A percentile compares a stretch with the other conserved stretches of the same genome.
Conservation (phyloP, 2,113 vertebrate genomes). For the Pomatostomus ruficeps region DNA sequence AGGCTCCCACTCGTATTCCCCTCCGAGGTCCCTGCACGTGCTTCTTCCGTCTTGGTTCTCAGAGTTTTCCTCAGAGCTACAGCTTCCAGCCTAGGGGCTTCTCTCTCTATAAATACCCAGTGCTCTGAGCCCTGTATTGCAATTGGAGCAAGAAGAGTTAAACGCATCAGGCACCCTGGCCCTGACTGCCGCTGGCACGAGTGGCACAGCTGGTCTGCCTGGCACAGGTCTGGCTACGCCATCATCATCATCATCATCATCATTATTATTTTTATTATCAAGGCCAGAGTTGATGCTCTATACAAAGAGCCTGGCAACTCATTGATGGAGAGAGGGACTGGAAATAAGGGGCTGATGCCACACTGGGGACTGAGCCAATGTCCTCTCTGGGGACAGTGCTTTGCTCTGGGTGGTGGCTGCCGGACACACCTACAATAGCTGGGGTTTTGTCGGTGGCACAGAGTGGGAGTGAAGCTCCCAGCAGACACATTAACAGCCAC, state of each 20-base stretch:
- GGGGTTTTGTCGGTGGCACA: neutral
- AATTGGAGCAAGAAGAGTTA: slow-evolving; percentile 96
- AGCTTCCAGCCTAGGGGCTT: slow-evolving; percentile 83
- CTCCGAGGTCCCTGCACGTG: slow-evolving; percentile 28
- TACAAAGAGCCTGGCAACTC: neutral
- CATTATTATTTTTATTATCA: neutral
- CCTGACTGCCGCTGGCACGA: neutral
- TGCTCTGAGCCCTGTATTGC: slow-evolving; percentile 97
- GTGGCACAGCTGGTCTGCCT: neutral
- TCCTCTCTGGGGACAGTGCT: neutral
- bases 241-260: neutral
- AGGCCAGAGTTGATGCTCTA: neutral
- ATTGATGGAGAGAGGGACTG: neutral
- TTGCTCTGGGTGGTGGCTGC: neutral
- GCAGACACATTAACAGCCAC: neutral
- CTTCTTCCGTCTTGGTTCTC: slow-evolving; percentile 67
- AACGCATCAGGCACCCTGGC: slow-evolving; percentile 62
- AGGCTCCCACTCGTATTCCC: slow-evolving; percentile 35
- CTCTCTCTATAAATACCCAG: slow-evolving; percentile 98
- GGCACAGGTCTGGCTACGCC: neutral
- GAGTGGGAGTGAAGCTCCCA: neutral
- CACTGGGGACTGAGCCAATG: neutral
- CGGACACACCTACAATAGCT: neutral
- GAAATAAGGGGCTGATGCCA: neutral
- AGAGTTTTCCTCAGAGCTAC: slow-evolving; percentile 68